phyloP scores from a whole-genome alignment of 2,888 invertebrate species.

The Eutolmus rufibarbis region DNA sequence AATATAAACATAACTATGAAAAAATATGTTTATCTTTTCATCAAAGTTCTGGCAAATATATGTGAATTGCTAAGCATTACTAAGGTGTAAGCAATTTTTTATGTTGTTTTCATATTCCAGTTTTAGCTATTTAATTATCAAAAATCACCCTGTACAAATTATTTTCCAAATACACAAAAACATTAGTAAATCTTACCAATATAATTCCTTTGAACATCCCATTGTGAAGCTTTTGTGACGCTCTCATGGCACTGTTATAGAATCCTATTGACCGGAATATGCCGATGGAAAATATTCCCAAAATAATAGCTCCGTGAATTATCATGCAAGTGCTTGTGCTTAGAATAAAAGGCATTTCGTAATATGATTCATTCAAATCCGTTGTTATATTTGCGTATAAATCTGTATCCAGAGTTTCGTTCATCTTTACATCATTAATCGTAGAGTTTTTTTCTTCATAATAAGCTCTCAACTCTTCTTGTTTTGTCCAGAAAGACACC shows the following conservation, averaged over 20 bases:
- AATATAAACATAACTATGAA: too few relatives aligned
- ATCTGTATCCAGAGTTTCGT: not conserved
- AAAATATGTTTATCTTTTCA: too few relatives aligned
- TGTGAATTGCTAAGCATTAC: too few relatives aligned
- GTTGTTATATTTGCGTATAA: not conserved
- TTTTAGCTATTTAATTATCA: not conserved
- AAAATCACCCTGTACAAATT: not conserved
- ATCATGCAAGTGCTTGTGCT: constrained; percentile 64
- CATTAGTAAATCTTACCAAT: constrained; percentile 36
- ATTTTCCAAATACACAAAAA: not conserved
- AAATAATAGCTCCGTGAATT: constrained; percentile 69
- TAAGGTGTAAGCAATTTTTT: too few relatives aligned
- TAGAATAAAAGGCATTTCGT: not conserved
- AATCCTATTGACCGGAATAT: constrained; percentile 71
- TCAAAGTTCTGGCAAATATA: too few relatives aligned
- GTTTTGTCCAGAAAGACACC: constrained; percentile 70
- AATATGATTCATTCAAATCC: not conserved
- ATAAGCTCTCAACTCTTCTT: constrained; percentile 51
- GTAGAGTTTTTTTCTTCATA: constrained; percentile 5
- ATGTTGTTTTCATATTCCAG: not conserved
- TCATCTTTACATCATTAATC: not conserved
- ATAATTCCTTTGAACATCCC: constrained; percentile 69
- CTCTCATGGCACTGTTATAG: constrained; percentile 69
- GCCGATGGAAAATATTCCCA: constrained; percentile 66
- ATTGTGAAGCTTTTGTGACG: constrained; percentile 75